phyloP scores from a whole-genome alignment of 2,888 invertebrate species.

The Arge pagana region DNA sequence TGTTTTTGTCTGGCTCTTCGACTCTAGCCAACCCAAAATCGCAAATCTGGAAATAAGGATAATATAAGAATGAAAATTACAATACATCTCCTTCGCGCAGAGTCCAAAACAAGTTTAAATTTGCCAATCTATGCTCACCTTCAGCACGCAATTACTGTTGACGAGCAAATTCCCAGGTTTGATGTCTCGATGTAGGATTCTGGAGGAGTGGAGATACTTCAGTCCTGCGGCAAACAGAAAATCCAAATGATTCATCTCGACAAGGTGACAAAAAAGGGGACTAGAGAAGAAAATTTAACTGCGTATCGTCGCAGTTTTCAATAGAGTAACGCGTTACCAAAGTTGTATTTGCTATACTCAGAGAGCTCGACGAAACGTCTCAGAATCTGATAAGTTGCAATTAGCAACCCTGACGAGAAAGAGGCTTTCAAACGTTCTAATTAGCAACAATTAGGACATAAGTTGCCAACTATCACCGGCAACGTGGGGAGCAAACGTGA shows the following conservation, averaged over 20 bases:
- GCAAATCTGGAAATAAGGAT: constrained; percentile 75
- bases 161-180: constrained; percentile 99
- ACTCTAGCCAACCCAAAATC: constrained; percentile 98
- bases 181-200: constrained; percentile 97
- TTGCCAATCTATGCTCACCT: constrained; percentile 62
- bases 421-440: constrained; percentile 5
- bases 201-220: constrained; percentile 97
- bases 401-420: background rate
- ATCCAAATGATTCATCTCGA: constrained; percentile 28
- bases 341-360: too few species aligned
- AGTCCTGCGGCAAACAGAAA: constrained; percentile 69
- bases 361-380: too few species aligned
- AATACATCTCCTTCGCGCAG: background rate
- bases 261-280: constrained; percentile 9
- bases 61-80: constrained; percentile 5
- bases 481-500: too few species aligned
- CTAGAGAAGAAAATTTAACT: constrained; percentile 3
- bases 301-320: too few species aligned
- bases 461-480: background rate
- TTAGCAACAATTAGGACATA: constrained; percentile 9
- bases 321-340: too few species aligned
- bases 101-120: background rate
- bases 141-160: constrained; percentile 98
- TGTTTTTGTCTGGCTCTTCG: constrained; percentile 90
- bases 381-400: constrained; percentile 2